Evolutionary conservation across 1,140 invertebrate genomes (phyloP).

Genomic region (Atta texana): DNA sequence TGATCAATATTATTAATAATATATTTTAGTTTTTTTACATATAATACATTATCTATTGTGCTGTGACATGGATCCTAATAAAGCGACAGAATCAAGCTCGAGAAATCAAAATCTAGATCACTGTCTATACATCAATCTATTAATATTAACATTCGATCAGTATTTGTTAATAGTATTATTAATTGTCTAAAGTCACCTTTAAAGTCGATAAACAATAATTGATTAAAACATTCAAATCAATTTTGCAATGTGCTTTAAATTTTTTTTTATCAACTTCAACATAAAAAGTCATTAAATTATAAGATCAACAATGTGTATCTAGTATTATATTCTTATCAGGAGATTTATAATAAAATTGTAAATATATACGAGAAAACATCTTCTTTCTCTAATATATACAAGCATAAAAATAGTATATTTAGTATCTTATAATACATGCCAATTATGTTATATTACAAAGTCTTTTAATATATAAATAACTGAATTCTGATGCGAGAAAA

Average conservation of each 20-base stretch:
- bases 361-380: neutral
- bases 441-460: neutral
- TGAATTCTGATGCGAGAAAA: neutral
- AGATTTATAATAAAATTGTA: neutral
- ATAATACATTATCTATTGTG: too few species aligned
- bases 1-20: neutral
- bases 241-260: neutral
- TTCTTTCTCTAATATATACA: neutral
- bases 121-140: too few species aligned
- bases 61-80: too few species aligned
- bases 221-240: slow-evolving; percentile 2
- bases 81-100: too few species aligned
- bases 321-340: neutral
- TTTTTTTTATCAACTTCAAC: neutral
- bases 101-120: too few species aligned
- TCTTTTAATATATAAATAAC: neutral
- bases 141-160: too few species aligned
- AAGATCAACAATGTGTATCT: neutral
- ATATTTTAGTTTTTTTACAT: too few species aligned
- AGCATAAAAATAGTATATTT: neutral
- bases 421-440: neutral
- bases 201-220: too few species aligned
- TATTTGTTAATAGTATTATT: too few species aligned
- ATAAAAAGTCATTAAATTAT: neutral
- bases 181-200: too few species aligned